These are phyloP conservation scores for Takifugu flavidus DNA, from an alignment of 2,113 vertebrate species.

Conservation along the genomic window DNA sequence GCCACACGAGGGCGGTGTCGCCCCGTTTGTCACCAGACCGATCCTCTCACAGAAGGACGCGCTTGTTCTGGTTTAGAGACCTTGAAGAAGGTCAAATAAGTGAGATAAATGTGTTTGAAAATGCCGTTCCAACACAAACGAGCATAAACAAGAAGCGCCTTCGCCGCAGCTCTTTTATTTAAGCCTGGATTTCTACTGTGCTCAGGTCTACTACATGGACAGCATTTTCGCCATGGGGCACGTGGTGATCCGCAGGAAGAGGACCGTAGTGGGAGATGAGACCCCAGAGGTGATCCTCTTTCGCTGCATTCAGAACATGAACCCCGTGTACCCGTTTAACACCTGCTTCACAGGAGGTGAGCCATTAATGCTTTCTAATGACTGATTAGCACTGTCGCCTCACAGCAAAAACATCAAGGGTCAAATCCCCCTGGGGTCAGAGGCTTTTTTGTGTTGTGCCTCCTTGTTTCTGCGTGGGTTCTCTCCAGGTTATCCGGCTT, in stretches of 20 bases:
- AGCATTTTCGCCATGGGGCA: slow-evolving; percentile 90
- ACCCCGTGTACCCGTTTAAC: slow-evolving; percentile 81
- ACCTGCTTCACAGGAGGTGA: slow-evolving; percentile 96
- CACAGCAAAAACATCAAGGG: too few species aligned
- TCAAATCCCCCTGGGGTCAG: too few species aligned
- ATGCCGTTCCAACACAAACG: background rate
- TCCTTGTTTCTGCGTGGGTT: too few species aligned
- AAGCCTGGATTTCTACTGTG: background rate
- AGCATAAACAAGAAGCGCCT: background rate
- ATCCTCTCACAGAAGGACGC: background rate
- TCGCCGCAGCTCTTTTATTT: background rate
- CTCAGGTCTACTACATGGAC: slow-evolving; percentile 88
- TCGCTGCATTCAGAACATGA: slow-evolving; percentile 93
- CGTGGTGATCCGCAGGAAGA: slow-evolving; percentile 87
- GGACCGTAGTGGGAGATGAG: slow-evolving; percentile 85
- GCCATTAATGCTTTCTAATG: slow-evolving; percentile 14
- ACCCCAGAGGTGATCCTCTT: slow-evolving; percentile 83
- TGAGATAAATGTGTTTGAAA: background rate
- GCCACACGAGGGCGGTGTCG: slow-evolving; percentile 44
- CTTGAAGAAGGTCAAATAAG: slow-evolving; percentile 22
- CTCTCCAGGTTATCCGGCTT: too few species aligned
- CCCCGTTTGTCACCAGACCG: background rate
- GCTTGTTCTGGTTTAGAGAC: slow-evolving; percentile 11
- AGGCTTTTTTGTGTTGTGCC: too few species aligned
- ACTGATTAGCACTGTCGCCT: too few species aligned